These are phyloP conservation scores for Corythoichthys haematopterus DNA, from an alignment of 2,113 vertebrate genomes.

Conservation along the genomic window DNA sequence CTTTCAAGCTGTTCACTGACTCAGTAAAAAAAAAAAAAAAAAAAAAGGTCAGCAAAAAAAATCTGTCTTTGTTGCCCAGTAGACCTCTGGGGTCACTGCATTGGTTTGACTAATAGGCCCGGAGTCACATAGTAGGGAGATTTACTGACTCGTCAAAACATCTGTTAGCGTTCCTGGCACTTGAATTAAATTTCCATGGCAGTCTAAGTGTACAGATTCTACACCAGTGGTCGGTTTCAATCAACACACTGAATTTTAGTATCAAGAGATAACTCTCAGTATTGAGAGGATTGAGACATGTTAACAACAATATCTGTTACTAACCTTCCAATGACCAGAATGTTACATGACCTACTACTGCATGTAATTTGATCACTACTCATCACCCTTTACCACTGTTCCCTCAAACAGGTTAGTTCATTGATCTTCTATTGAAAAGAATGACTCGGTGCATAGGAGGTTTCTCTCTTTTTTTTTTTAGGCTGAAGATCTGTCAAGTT, in stretches of 20 bases:
- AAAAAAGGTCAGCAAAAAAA: slow-evolving; percentile 2
- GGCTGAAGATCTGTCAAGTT: too few species aligned
- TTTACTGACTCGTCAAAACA: slow-evolving; percentile 49
- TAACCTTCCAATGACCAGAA: slow-evolving; percentile 41
- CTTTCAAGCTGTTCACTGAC: slow-evolving; percentile 39
- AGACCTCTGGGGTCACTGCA: slow-evolving; percentile 46
- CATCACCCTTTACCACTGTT: slow-evolving; percentile 24
- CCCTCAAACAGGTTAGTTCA: slow-evolving; percentile 20
- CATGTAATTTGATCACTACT: too few species aligned
- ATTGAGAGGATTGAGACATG: slow-evolving; percentile 40
- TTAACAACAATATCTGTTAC: slow-evolving; percentile 37
- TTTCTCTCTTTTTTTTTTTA: too few species aligned
- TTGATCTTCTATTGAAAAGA: background rate
- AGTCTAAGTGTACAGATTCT: slow-evolving; percentile 17
- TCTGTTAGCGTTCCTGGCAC: slow-evolving; percentile 35
- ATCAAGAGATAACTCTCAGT: slow-evolving; percentile 21
- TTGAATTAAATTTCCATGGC: slow-evolving; percentile 36
- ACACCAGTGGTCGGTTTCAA: slow-evolving; percentile 12
- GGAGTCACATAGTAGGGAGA: slow-evolving; percentile 36
- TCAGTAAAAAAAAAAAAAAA: slow-evolving; percentile 22
- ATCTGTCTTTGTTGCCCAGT: slow-evolving; percentile 5
- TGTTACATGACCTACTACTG: slow-evolving; percentile 31
- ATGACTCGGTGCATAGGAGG: too few species aligned
- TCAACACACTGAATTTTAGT: slow-evolving; percentile 33
- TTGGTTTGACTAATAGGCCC: slow-evolving; percentile 30